Evolutionary conservation across 2,888 invertebrate species (phyloP).

Genomic region (Stenurella melanura): DNA sequence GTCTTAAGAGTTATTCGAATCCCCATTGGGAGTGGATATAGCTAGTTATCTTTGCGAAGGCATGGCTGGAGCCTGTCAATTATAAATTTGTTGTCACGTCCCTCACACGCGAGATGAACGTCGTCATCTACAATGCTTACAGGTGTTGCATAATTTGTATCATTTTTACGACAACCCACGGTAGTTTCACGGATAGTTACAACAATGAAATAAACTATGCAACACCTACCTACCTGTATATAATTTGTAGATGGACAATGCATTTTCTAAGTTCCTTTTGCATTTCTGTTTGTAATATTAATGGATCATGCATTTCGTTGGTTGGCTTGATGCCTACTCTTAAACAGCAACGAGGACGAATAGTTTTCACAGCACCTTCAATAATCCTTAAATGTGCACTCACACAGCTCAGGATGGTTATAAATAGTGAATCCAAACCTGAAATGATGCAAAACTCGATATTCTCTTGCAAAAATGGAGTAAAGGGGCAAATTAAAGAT

Average conservation of each 20-base stretch:
- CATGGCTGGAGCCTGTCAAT: no score
- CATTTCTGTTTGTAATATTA: conserved; percentile 46
- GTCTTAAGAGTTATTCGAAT: no score
- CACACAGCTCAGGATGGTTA: conserved; percentile 55
- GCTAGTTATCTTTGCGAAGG: no score
- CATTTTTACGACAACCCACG: no score
- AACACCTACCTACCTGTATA: conserved; percentile 49
- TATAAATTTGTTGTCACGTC: no score
- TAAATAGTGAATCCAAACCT: conserved; percentile 56
- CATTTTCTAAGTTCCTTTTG: conserved; percentile 55
- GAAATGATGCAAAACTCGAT: conserved; percentile 4
- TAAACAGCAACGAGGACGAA: conserved; percentile 47
- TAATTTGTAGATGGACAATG: conserved; percentile 55
- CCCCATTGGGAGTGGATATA: no score
- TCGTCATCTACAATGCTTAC: no score
- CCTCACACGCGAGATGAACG: no score
- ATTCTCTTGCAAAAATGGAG: no score
- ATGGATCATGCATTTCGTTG: conserved; percentile 40
- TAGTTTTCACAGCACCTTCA: conserved; percentile 54
- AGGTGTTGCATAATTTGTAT: no score
- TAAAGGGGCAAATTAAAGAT: no score
- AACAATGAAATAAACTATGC: neutral
- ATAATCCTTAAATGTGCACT: conserved; percentile 56
- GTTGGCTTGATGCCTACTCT: conserved; percentile 28
- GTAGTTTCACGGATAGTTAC: no score